These are phyloP conservation scores for Myrmecobius fasciatus DNA, from an alignment of 2,113 vertebrate species.

Conservation along the genomic window DNA sequence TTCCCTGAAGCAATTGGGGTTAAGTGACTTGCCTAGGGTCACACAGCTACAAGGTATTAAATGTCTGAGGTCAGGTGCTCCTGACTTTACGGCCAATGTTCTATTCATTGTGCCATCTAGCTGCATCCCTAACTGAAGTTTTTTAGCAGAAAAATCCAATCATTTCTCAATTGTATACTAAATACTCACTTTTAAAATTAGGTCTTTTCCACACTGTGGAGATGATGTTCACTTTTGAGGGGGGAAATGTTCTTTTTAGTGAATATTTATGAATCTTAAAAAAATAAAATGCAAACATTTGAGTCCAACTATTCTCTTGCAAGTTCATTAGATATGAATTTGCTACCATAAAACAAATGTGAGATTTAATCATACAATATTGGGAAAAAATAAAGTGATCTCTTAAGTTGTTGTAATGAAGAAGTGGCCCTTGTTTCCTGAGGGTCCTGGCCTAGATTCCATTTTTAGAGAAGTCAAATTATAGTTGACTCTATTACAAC, in stretches of 20 bases:
- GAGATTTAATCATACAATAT: neutral
- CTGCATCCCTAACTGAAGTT: conserved; percentile 2
- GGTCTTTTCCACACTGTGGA: neutral
- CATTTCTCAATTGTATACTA: neutral
- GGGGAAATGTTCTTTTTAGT: neutral
- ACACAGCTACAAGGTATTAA: too few relatives aligned
- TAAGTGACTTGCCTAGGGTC: too few relatives aligned
- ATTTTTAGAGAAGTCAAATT: neutral
- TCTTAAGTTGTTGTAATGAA: neutral
- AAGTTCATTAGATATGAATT: neutral
- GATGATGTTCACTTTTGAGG: neutral
- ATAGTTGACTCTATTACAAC: neutral
- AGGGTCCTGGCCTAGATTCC: neutral
- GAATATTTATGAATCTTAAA: neutral
- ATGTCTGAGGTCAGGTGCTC: too few relatives aligned
- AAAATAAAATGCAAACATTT: neutral
- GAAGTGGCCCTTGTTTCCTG: neutral
- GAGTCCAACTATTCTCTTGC: neutral
- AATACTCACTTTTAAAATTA: neutral
- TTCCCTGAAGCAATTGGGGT: too few relatives aligned
- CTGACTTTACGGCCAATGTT: too few relatives aligned
- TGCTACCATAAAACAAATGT: neutral
- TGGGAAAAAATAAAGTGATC: neutral
- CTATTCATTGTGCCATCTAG: too few relatives aligned
- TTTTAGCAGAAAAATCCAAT: conserved; percentile 39